These are phyloP conservation scores for Scolopax bukidnonensis DNA, from an alignment of 2,797 vertebrate genomes.

Conservation along the genomic window DNA sequence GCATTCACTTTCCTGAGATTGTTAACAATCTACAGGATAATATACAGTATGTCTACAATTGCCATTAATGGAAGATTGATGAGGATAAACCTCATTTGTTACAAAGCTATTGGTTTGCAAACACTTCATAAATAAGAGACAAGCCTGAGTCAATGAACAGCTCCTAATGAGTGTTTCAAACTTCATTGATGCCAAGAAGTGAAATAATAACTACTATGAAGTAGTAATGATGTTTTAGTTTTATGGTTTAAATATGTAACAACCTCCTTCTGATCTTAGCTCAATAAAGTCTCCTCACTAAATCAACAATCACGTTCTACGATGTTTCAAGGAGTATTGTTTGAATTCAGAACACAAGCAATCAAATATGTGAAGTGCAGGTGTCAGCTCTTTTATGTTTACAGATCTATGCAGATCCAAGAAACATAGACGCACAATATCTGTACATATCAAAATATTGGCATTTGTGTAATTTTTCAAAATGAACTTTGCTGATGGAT, in stretches of 20 bases:
- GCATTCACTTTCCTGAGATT: background rate
- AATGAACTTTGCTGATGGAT: background rate
- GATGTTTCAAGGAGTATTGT: background rate
- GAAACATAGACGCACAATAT: accelerated
- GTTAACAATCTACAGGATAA: background rate
- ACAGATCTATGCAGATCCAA: background rate
- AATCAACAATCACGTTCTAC: background rate
- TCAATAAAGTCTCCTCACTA: background rate
- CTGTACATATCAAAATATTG: background rate
- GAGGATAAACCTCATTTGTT: background rate
- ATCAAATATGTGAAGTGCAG: background rate
- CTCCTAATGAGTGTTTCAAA: conserved; percentile 2
- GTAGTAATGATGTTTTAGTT: background rate
- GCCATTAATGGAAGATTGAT: background rate
- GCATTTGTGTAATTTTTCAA: background rate
- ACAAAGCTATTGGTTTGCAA: background rate
- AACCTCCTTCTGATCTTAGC: background rate
- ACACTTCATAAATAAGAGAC: conserved; percentile 4
- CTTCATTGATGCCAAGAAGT: background rate
- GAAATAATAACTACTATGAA: background rate
- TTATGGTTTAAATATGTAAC: background rate
- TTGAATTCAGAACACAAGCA: background rate
- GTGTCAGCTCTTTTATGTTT: background rate
- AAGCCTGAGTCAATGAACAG: background rate
- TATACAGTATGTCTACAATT: background rate